phyloP scores from a whole-genome alignment of 30 jellyfish, hydroid and myxozoan species.

The Chrysaora quinquecirrha region DNA sequence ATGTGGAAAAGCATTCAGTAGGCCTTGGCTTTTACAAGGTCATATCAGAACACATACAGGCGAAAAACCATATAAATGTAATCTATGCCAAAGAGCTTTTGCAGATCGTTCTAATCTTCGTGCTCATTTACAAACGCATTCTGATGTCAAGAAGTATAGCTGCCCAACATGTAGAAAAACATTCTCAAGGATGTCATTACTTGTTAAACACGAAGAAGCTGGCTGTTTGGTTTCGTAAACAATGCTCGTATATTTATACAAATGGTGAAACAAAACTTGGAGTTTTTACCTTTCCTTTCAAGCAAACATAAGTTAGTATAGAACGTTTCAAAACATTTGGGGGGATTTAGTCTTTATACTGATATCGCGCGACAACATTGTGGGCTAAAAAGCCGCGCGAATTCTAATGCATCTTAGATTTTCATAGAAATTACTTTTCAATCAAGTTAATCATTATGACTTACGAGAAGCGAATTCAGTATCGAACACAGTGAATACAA shows the following conservation, averaged over 20 bases:
- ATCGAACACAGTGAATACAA: too few species aligned
- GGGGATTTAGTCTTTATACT: too few species aligned
- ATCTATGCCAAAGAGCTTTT: slow-evolving; percentile 93
- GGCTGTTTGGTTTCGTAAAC: slow-evolving; percentile 73
- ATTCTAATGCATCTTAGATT: too few species aligned
- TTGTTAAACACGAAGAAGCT: slow-evolving; percentile 87
- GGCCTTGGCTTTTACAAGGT: slow-evolving; percentile 99
- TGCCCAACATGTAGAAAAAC: slow-evolving; percentile 88
- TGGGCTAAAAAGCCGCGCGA: too few species aligned
- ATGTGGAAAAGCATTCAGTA: slow-evolving; percentile 98
- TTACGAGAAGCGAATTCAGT: too few species aligned
- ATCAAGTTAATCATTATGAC: too few species aligned
- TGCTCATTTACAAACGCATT: slow-evolving; percentile 98
- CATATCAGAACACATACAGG: slow-evolving; percentile 99
- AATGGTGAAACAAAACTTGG: background rate
- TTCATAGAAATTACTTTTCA: too few species aligned
- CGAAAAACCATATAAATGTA: slow-evolving; percentile 93
- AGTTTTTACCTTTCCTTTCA: too few species aligned
- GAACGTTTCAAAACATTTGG: too few species aligned
- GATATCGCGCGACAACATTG: too few species aligned
- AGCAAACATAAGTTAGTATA: too few species aligned
- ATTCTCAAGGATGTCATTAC: slow-evolving; percentile 88
- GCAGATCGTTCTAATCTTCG: slow-evolving; percentile 99
- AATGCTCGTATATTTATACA: background rate
- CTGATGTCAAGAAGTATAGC: slow-evolving; percentile 91